These are phyloP conservation scores for Caradrina kadenii DNA, from an alignment of 2,888 invertebrate genomes.

Conservation along the genomic window DNA sequence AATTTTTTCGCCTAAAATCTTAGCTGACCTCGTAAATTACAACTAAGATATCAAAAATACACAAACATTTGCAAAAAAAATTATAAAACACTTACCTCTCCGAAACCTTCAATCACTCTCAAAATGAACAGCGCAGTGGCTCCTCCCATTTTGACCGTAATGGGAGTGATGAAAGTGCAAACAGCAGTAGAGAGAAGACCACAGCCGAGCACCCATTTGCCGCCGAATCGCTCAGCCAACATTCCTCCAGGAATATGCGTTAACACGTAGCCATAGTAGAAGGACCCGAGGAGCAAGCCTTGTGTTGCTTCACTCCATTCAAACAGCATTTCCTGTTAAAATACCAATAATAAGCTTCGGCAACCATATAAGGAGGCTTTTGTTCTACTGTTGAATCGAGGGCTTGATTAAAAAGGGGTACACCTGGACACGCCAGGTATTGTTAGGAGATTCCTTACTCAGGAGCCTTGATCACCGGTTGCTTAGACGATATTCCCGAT, in stretches of 20 bases:
- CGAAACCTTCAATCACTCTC: conserved; percentile 90
- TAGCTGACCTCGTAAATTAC: background rate
- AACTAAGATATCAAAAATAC: background rate
- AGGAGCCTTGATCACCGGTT: no score
- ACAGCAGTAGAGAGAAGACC: conserved; percentile 95
- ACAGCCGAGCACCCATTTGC: conserved; percentile 95
- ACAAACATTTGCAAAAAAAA: no score
- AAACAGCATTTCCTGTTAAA: conserved; percentile 74
- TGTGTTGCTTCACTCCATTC: conserved; percentile 93
- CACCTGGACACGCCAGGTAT: no score
- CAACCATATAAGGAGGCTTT: no score
- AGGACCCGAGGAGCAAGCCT: conserved; percentile 94
- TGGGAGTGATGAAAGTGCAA: conserved; percentile 95
- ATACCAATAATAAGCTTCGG: background rate
- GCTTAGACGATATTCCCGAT: no score
- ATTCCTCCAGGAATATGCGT: conserved; percentile 96
- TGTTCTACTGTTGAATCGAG: no score
- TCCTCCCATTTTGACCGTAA: conserved; percentile 91
- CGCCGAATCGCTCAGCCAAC: conserved; percentile 95
- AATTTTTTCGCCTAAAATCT: no score
- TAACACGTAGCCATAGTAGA: conserved; percentile 96
- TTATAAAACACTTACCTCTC: conserved; percentile 90
- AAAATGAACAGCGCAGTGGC: conserved; percentile 89
- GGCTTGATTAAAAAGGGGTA: no score
- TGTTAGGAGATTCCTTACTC: no score